Conservation (phyloP, 2,888 invertebrate genomes). For the Camponotus fellah region DNA sequence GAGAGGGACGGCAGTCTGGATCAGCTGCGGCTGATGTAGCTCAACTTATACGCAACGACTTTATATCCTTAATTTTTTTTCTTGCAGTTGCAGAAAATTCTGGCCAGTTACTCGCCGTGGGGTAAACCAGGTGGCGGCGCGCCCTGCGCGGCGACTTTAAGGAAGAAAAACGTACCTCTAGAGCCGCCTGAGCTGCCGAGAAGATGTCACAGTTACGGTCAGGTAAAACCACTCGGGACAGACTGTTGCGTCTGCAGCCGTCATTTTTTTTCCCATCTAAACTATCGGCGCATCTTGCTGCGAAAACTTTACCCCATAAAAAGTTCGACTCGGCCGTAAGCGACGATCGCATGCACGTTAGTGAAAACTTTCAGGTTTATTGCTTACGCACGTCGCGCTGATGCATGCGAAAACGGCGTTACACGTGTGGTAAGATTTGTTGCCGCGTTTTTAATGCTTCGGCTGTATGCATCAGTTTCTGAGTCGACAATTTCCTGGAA, state of each 20-base stretch:
- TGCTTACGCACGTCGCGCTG: slow-evolving; percentile 27
- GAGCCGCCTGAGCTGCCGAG: slow-evolving; percentile 86
- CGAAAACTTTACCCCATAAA: slow-evolving; percentile 33
- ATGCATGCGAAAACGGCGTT: slow-evolving; percentile 21
- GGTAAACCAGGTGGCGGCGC: slow-evolving; percentile 92
- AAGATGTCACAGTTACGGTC: slow-evolving; percentile 63
- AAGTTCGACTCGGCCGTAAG: neutral
- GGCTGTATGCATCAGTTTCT: neutral
- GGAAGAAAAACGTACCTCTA: slow-evolving; percentile 90
- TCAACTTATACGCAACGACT: neutral
- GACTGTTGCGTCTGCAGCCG: neutral
- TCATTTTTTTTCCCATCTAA: slow-evolving; percentile 25
- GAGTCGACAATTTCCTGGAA: slow-evolving; percentile 10
- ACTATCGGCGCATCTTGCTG: slow-evolving; percentile 16
- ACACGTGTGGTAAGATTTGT: slow-evolving; percentile 17
- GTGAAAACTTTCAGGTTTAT: slow-evolving; percentile 23
- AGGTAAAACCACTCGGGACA: slow-evolving; percentile 68
- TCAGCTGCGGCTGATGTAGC: neutral
- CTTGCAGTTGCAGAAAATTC: slow-evolving; percentile 89
- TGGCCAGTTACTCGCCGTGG: slow-evolving; percentile 93
- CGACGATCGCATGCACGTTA: neutral
- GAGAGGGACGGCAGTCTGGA: neutral
- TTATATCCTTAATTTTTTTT: slow-evolving; percentile 25
- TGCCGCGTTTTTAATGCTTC: slow-evolving; percentile 22
- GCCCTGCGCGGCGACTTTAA: slow-evolving; percentile 89